phyloP scores from a whole-genome alignment of 2,888 invertebrate genomes.

The Eustalomyia histrio region DNA sequence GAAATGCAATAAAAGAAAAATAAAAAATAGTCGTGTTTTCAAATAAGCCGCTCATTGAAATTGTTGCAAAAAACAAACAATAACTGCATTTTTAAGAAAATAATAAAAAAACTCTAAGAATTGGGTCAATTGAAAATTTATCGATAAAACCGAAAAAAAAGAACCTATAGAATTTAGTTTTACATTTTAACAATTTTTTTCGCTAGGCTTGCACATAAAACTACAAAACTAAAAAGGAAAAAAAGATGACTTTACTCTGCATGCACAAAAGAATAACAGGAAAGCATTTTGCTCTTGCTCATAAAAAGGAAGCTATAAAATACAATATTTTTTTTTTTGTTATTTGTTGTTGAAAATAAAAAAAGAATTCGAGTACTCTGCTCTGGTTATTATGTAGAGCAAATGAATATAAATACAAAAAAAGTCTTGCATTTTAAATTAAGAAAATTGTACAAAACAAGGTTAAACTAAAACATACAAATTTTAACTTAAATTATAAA shows the following conservation, averaged over 20 bases:
- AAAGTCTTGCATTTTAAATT: neutral
- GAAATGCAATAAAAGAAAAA: slow-evolving; percentile 35
- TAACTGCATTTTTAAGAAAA: slow-evolving; percentile 35
- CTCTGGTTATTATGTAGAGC: slow-evolving; percentile 52
- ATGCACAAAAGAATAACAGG: slow-evolving; percentile 61
- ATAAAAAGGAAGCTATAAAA: slow-evolving; percentile 65
- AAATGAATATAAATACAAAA: slow-evolving; percentile 32
- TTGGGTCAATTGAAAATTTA: slow-evolving; percentile 71
- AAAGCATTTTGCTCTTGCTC: slow-evolving; percentile 57
- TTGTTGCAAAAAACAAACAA: slow-evolving; percentile 40
- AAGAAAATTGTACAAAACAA: slow-evolving; percentile 1
- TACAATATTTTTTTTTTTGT: slow-evolving; percentile 25
- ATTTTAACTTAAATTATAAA: neutral
- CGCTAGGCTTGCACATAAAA: slow-evolving; percentile 40
- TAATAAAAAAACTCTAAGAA: slow-evolving; percentile 60
- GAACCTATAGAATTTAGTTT: slow-evolving; percentile 33
- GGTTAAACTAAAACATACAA: neutral
- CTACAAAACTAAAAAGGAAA: slow-evolving; percentile 22
- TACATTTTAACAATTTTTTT: slow-evolving; percentile 28
- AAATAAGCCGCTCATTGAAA: slow-evolving; percentile 45
- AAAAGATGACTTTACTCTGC: slow-evolving; percentile 51
- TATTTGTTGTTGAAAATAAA: slow-evolving; percentile 1
- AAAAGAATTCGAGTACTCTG: slow-evolving; percentile 38
- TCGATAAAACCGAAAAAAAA: slow-evolving; percentile 66
- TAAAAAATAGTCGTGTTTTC: slow-evolving; percentile 42